Conservation (phyloP, 2,113 vertebrate genomes). For the Tauraco erythrolophus region DNA sequence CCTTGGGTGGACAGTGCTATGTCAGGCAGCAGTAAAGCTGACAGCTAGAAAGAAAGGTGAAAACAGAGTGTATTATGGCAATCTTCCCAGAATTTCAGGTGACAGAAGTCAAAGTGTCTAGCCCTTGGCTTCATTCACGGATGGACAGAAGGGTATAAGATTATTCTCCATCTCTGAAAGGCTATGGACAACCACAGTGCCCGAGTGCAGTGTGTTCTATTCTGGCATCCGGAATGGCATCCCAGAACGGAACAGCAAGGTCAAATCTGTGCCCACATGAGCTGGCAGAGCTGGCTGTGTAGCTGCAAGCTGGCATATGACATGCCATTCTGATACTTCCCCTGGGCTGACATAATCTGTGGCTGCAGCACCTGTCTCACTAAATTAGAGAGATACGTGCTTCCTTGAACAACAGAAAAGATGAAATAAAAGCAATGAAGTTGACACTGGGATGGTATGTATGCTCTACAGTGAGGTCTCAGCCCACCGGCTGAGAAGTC, state of each 20-base stretch:
- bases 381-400: neutral
- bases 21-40: neutral
- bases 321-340: neutral
- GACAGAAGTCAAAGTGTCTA: neutral
- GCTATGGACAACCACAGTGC: neutral
- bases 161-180: neutral
- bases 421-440: neutral
- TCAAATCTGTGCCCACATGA: neutral
- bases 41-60: neutral
- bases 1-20: neutral
- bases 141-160: neutral
- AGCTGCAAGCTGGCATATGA: neutral
- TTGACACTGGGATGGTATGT: rapidly evolving
- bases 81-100: slow-evolving; percentile 26
- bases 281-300: neutral
- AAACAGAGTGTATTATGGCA: slow-evolving; percentile 6
- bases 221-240: neutral
- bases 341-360: neutral
- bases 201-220: neutral
- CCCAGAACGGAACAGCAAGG: neutral
- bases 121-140: neutral
- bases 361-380: neutral
- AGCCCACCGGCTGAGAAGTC: neutral
- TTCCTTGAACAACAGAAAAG: neutral
- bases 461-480: neutral